Percentiles rank a stretch among this genome's conserved stretches.
phyloP scores from a whole-genome alignment of 2,888 invertebrate genomes.

The Polyommatus icarus region DNA sequence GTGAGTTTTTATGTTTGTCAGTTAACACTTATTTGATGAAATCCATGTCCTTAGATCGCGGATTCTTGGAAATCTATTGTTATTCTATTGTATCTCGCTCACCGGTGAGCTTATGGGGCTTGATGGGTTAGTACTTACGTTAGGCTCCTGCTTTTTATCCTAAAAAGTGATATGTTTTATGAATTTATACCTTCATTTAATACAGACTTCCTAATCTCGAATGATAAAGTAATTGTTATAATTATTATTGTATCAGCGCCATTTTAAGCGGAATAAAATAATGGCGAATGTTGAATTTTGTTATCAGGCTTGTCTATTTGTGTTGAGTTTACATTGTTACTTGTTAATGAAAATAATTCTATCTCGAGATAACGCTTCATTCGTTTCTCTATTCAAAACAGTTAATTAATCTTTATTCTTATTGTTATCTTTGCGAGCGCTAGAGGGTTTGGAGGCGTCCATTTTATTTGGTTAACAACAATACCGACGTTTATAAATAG shows the following conservation, averaged over 20 bases:
- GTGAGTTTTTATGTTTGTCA: too few species aligned
- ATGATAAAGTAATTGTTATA: background rate
- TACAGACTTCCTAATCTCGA: background rate
- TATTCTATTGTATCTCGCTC: too few species aligned
- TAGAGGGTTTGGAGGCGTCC: background rate
- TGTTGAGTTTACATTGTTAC: slow-evolving; percentile 12
- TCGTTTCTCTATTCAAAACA: slow-evolving; percentile 20
- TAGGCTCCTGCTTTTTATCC: too few species aligned
- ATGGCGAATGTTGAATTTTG: slow-evolving; percentile 3
- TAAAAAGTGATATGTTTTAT: too few species aligned
- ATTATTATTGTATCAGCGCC: background rate
- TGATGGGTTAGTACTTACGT: too few species aligned
- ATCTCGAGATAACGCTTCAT: slow-evolving; percentile 15
- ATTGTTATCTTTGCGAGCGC: slow-evolving; percentile 7
- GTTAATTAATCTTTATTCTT: slow-evolving; percentile 19
- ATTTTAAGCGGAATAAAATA: background rate
- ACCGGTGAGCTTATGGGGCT: too few species aligned
- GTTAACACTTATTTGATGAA: too few species aligned
- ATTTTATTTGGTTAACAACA: background rate
- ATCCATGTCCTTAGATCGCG: too few species aligned
- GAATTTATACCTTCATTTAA: background rate
- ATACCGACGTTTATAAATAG: background rate
- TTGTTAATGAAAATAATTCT: slow-evolving; percentile 18
- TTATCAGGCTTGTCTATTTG: slow-evolving; percentile 1
- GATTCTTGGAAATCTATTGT: too few species aligned